phyloP scores from a whole-genome alignment of 2,888 invertebrate genomes.

The Brenthis daphne region DNA sequence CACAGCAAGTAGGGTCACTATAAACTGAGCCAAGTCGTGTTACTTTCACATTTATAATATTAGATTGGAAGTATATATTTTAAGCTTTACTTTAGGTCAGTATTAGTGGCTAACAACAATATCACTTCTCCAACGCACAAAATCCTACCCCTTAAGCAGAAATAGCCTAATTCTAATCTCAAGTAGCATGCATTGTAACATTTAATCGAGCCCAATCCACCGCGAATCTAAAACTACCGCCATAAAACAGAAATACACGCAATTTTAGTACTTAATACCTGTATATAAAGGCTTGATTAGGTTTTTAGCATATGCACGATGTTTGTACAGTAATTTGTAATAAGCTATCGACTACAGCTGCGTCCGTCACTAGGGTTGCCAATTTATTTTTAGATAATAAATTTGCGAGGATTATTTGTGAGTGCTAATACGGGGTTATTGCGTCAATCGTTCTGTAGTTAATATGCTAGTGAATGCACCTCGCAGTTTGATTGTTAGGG shows the following conservation, averaged over 20 bases:
- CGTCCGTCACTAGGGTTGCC: constrained; percentile 69
- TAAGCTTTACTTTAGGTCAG: too few relatives aligned
- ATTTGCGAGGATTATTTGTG: constrained; percentile 68
- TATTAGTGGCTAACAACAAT: constrained; percentile 7
- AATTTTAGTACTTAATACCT: constrained; percentile 43
- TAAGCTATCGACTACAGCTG: constrained; percentile 78
- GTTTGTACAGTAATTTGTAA: constrained; percentile 62
- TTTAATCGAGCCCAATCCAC: constrained; percentile 54
- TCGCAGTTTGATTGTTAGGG: constrained; percentile 17
- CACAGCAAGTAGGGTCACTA: too few relatives aligned
- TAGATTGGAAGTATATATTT: too few relatives aligned
- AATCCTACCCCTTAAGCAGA: constrained; percentile 37
- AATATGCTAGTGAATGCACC: constrained; percentile 31
- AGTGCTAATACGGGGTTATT: constrained; percentile 61
- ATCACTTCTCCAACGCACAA: neutral
- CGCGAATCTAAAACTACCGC: constrained; percentile 41
- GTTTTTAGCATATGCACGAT: constrained; percentile 40
- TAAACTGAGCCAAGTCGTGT: too few relatives aligned
- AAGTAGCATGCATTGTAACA: constrained; percentile 52
- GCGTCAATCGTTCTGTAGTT: constrained; percentile 52
- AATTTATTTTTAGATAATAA: constrained; percentile 71
- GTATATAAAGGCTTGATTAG: constrained; percentile 36
- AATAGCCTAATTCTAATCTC: constrained; percentile 51
- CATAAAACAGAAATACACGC: constrained; percentile 40
- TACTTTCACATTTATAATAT: too few relatives aligned